Evolutionary conservation across 2,797 vertebrate species (phyloP), one percentile per base, ranked within the genome.

Genomic region (Rhincodon typus): DNA sequence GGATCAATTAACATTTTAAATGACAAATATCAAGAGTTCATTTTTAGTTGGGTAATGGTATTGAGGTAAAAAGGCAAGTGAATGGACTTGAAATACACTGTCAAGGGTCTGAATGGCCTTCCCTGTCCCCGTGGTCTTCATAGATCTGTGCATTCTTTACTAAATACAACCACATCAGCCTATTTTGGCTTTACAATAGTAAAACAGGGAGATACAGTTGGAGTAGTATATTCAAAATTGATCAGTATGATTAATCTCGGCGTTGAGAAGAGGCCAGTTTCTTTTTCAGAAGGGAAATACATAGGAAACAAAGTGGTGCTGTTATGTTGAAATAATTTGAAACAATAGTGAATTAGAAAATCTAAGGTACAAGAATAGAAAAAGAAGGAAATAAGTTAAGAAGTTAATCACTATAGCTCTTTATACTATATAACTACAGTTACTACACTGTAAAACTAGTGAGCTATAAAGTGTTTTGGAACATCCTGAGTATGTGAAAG

Each of bases 171-270:
- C 72, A 34, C 72, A 74, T 25, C 6, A 77, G 0, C 74, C 6
- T 70, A 1, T 27, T 25, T 25, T 25, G 69, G 21, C 69, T 70
- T 77, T n/a, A 74, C 8, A 2, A 3, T 74, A 34, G 72, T 74
- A 79, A 79, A 79, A 13, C 34, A 79, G 3, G n/a, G 77, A 79
- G 15, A 79, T n/a, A 19, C 3, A 17, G 74, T 77, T 77, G 15
- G n/a, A 79, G n/a, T 79, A n/a, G 72, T 74, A 74, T 86, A 86
- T 50, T 86, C 53, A 88, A 25, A 88, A 88, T 88, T 53, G 86
- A 53, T 50, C 25, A 88, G 25, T 25, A 12, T 57, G 23, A 25
- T 46, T 15, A 86, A 46, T 21, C 82, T 25, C 53, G 12, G 27
- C 53, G 50, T 30, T 34, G 86, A 88, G 86, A 88, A 88, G 50